Base-by-base conservation (phyloP, 2,888 invertebrate species). In the Alsophila aescularia region DNA sequence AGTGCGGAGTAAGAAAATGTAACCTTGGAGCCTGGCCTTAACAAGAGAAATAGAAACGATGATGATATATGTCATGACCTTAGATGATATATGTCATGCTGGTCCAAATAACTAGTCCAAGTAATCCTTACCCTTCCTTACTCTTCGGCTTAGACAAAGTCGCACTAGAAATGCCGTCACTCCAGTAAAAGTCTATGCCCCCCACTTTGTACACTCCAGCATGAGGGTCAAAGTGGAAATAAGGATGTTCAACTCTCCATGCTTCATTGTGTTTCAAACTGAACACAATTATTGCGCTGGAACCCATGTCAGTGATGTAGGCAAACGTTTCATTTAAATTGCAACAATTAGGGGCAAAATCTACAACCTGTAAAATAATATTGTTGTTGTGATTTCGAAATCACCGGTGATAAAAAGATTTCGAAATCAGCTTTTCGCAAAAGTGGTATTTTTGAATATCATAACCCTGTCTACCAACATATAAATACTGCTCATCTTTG, bases 111-210 rank as follows among this genome's bases (percentile, higher is more conserved):
- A n/a, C n/a, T n/a, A 24, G 7, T 7, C 1, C 24, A 36, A 27
- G 12, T 14, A 24, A 16, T 13, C 47, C 70, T 69, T 63, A 90
- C 90, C 92, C 92, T 64, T n/a, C n/a, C n/a, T 93, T 90, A 0
- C 71, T 71, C 34, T 88, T 87, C 0, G 78, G 70, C 0, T 87
- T 86, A 0, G 93, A 93, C 36, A 96, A 80, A 13, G 95, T 94
- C 51, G 95, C 78, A 3, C 95, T 95, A 56, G 96, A 96, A 0
- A 96, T 89, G 0, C 96, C 96, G 75, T 96, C 96, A 7, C 94
- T 95, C 96, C 96, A 96, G 75, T 95, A 96, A 92, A 96, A 96
- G 67, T 95, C 94, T 3, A 95, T 91, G 0, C 96, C 96, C 10
- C 94, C 95, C 12, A 96, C 93, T 65, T 93, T 94, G 72, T 94